Evolutionary conservation across 1,140 invertebrate species (phyloP).

Genomic region (Penaeus chinensis): DNA sequence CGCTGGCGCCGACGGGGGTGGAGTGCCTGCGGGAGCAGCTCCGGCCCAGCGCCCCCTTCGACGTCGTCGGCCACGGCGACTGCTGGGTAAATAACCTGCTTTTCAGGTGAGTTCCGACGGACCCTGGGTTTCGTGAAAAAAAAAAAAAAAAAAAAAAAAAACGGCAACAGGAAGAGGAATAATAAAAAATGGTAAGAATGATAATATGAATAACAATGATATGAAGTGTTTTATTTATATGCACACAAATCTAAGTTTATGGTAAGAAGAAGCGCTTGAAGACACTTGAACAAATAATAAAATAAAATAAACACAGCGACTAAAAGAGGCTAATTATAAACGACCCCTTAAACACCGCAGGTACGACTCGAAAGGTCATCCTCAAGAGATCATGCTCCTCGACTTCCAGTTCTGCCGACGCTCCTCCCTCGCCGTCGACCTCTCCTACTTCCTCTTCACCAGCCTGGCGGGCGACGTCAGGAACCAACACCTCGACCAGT

Average conservation of each 20-base stretch:
- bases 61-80: constrained; percentile 16
- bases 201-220: too few species aligned
- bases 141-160: not conserved
- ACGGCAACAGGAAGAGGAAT: not conserved
- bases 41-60: not conserved
- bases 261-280: too few species aligned
- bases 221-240: too few species aligned
- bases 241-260: too few species aligned
- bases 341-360: not conserved
- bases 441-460: constrained; percentile 13
- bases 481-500: not conserved
- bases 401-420: constrained; percentile 8
- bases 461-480: not conserved
- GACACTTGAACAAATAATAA: too few species aligned
- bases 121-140: not conserved
- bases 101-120: not conserved
- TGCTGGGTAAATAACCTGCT: constrained; percentile 14
- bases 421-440: not conserved
- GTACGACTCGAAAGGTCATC: not conserved
- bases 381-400: not conserved
- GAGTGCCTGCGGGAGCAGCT: not conserved
- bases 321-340: too few species aligned
- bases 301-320: too few species aligned
- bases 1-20: not conserved
- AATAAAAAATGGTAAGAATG: too few species aligned